Base-by-base conservation (phyloP, 2,113 vertebrate species). In the Pygoscelis adeliae region DNA sequence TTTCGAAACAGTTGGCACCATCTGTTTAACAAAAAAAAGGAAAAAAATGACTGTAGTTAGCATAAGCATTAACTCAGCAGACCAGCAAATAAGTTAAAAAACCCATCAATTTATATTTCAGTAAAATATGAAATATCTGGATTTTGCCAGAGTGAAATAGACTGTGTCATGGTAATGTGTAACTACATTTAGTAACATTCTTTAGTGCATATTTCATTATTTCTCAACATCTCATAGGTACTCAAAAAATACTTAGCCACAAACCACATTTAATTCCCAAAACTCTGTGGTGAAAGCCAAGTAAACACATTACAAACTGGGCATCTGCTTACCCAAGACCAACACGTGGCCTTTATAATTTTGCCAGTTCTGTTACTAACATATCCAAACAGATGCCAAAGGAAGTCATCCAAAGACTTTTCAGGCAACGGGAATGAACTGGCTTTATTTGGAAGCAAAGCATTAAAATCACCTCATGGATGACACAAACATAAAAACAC, bases 271-370 rank as follows among this genome's bases (percentile, higher is more conserved):
- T 87, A 87, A 84, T 92, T 95, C 86, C 67, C 67, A 29, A 83
- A 91, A 89, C 38, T 83, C 47, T 79, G 40, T 67, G 71, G 46
- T 87, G 79, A 93, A 92, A 95, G 76, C 82, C 93, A 96, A 96
- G 63, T 89, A 96, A 94, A 93, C 67, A 94, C 70, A 82, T 83
- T 89, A 84, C 4, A 0, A 85, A 72, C 83, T 58, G 61, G 69
- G 73, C 86, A 96, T 89, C 90, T 97, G 92, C 88, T 90, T 94
- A 76, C 72, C 66, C 56, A 87, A 89, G 76, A 82, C 71, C 71
- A 96, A 82, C 89, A 95, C 66, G 80, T 69, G 77, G 85, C 90
- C 84, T 91, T 97, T 94, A 76, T 58, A 90, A 81, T 90, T 95
- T 91, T 95, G 91, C 89, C 92, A 90, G 93, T 90, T 91, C 76